Evolutionary conservation across 2,888 invertebrate species (phyloP).

Genomic region (Dioctria rufipes): DNA sequence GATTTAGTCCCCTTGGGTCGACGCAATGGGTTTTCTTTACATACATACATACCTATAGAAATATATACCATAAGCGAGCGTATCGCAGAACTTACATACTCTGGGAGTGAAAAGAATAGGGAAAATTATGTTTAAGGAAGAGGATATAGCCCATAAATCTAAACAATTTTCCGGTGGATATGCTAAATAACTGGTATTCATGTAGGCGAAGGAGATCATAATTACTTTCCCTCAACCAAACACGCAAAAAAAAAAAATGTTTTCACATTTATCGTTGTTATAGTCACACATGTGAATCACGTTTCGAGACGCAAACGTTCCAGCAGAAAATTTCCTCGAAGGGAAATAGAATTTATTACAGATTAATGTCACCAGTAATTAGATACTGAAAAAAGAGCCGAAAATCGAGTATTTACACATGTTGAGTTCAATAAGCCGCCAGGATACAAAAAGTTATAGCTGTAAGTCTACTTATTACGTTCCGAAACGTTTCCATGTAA

Average conservation of each 20-base stretch:
- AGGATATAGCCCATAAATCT: conserved; percentile 35
- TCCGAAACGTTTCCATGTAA: no score
- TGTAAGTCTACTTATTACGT: no score
- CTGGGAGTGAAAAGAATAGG: conserved; percentile 6
- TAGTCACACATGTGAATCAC: conserved; percentile 1
- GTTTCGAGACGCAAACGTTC: no score
- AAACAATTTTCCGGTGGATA: conserved; percentile 42
- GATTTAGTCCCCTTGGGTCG: conserved; percentile 16
- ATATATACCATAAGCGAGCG: neutral
- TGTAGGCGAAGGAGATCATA: neutral
- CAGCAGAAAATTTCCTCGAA: neutral
- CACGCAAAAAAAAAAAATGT: conserved; percentile 1
- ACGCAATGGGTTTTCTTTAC: neutral
- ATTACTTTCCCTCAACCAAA: neutral
- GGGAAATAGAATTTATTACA: conserved; percentile 25
- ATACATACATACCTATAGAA: neutral
- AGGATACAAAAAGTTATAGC: no score
- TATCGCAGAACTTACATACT: conserved; percentile 14
- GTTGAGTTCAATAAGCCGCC: no score
- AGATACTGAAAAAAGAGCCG: neutral
- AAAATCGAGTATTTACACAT: no score
- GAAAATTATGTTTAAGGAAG: conserved; percentile 41
- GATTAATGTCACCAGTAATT: conserved; percentile 39
- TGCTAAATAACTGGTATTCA: conserved; percentile 22
- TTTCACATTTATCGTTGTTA: conserved; percentile 13